These are phyloP conservation scores for Campoletis raptor DNA, from an alignment of 2,888 invertebrate genomes.

Conservation along the genomic window DNA sequence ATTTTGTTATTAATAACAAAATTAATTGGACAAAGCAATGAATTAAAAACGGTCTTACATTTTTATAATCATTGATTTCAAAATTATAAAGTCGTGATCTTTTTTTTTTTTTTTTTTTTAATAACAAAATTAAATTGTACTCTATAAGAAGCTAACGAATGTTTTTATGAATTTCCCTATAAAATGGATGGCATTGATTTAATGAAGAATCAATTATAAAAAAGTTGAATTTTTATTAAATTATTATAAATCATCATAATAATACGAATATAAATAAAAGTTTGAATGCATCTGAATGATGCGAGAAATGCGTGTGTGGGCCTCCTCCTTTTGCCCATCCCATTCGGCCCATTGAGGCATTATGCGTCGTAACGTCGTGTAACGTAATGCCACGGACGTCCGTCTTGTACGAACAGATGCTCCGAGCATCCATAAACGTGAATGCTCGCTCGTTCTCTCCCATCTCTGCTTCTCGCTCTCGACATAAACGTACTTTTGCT, in stretches of 20 bases:
- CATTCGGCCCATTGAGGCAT: conserved; percentile 64
- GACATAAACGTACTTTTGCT: conserved; percentile 29
- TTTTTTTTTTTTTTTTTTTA: background rate
- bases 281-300: conserved; percentile 32
- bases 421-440: conserved; percentile 77
- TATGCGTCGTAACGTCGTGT: conserved; percentile 75
- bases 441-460: conserved; percentile 60
- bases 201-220: background rate
- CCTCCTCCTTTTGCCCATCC: conserved; percentile 31
- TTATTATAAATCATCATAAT: background rate
- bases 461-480: conserved; percentile 38
- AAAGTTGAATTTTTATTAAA: background rate
- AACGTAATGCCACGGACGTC: conserved; percentile 78
- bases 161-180: background rate
- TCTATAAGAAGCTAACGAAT: background rate
- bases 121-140: background rate
- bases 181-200: background rate
- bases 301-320: conserved; percentile 63
- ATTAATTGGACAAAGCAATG: background rate
- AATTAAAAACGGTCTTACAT: background rate
- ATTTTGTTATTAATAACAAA: background rate
- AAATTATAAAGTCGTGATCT: background rate
- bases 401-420: conserved; percentile 81
- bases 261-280: background rate
- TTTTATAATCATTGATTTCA: background rate